These are phyloP conservation scores for Sciaenops ocellatus DNA, from an alignment of 2,797 vertebrate species.

Conservation along the genomic window DNA sequence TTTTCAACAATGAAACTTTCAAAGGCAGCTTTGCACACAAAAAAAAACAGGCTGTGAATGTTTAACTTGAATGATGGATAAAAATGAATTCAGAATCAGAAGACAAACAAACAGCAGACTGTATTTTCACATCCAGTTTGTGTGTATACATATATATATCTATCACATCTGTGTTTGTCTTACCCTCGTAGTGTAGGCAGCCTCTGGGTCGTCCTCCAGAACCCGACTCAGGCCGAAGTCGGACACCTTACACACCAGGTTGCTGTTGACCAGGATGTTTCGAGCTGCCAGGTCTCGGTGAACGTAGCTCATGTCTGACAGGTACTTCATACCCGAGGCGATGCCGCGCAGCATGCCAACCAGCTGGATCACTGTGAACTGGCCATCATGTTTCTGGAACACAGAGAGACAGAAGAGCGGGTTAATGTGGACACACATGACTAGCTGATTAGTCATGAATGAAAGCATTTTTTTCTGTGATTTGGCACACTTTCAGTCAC, in stretches of 20 bases:
- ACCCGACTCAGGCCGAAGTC: conserved; percentile 92
- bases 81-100: conserved; percentile 6
- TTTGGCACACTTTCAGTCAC: background rate
- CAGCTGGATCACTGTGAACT: conserved; percentile 97
- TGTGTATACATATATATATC: conserved; percentile 4
- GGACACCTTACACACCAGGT: conserved; percentile 96
- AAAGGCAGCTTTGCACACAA: conserved; percentile 2
- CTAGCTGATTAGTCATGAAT: background rate
- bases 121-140: background rate
- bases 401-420: background rate
- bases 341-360: conserved; percentile 89
- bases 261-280: conserved; percentile 97
- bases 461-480: background rate
- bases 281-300: conserved; percentile 96
- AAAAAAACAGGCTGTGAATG: conserved; percentile 17
- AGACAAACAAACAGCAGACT: background rate
- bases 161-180: conserved; percentile 62
- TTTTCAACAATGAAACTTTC: background rate
- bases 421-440: background rate
- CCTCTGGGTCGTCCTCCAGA: conserved; percentile 81
- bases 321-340: conserved; percentile 96
- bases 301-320: conserved; percentile 96
- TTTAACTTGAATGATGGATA: conserved; percentile 4
- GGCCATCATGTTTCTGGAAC: conserved; percentile 92
- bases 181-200: conserved; percentile 86